Evolutionary conservation across 2,888 invertebrate genomes (phyloP).

Genomic region (Hirtodrosophila confusa): DNA sequence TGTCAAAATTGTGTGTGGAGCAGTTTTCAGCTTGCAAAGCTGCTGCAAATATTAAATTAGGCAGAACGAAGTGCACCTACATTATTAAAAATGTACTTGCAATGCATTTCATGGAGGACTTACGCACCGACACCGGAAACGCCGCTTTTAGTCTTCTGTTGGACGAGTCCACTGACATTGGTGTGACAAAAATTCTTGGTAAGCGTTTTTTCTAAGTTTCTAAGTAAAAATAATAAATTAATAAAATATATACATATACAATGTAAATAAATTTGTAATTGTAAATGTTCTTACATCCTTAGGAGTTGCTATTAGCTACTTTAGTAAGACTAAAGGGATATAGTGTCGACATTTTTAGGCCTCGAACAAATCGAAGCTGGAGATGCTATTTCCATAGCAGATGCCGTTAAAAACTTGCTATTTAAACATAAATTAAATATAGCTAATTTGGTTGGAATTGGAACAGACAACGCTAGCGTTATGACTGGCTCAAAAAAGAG

Average conservation of each 20-base stretch:
- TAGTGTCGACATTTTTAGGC: too few relatives aligned
- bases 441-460: slow-evolving; percentile 2
- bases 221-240: too few relatives aligned
- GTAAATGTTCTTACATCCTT: too few relatives aligned
- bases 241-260: too few relatives aligned
- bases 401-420: background rate
- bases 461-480: slow-evolving; percentile 7
- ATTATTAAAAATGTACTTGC: too few relatives aligned
- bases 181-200: too few relatives aligned
- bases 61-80: background rate
- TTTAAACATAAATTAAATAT: slow-evolving; percentile 3
- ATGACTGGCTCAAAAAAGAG: slow-evolving; percentile 5
- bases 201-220: too few relatives aligned
- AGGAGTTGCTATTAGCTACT: too few relatives aligned
- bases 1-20: slow-evolving; percentile 6
- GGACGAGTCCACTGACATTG: slow-evolving; percentile 12
- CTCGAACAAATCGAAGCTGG: too few relatives aligned
- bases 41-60: slow-evolving; percentile 9
- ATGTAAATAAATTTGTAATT: too few relatives aligned
- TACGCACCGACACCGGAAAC: slow-evolving; percentile 3
- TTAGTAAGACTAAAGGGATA: too few relatives aligned
- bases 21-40: slow-evolving; percentile 16
- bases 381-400: too few relatives aligned
- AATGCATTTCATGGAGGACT: background rate
- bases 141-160: slow-evolving; percentile 7